Percentiles rank a stretch among this genome's conserved stretches.
Conservation (phyloP, 2,888 invertebrate species). For the Ommatoiulus sabulosus region DNA sequence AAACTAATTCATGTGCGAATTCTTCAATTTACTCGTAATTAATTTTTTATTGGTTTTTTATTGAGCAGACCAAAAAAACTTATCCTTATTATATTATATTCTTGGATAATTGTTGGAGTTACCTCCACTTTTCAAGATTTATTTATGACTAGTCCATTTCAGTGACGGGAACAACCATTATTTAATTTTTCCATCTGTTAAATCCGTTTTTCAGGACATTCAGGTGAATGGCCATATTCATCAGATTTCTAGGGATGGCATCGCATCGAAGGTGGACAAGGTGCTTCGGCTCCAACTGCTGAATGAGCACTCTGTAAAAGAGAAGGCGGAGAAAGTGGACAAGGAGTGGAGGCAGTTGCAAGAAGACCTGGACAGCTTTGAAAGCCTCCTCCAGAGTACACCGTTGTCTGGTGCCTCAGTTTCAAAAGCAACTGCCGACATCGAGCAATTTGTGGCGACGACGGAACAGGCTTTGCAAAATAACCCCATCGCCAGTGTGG, state of each 20-base stretch:
- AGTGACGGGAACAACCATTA: too few species aligned
- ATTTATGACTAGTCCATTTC: too few species aligned
- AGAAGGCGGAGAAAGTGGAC: slow-evolving; percentile 47
- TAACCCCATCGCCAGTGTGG: not conserved
- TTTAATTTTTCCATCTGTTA: not conserved
- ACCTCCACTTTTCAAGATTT: too few species aligned
- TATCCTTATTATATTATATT: too few species aligned
- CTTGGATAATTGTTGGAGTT: too few species aligned
- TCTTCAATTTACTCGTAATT: too few species aligned
- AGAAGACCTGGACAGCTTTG: slow-evolving; percentile 38
- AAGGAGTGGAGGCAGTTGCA: slow-evolving; percentile 51
- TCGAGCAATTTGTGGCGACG: slow-evolving; percentile 45
- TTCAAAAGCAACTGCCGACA: slow-evolving; percentile 10
- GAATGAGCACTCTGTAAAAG: slow-evolving; percentile 42
- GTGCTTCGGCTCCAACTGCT: slow-evolving; percentile 47
- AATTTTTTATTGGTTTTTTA: too few species aligned
- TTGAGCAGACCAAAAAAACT: too few species aligned
- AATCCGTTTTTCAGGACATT: slow-evolving; percentile 21
- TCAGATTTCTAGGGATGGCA: not conserved
- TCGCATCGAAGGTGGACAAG: slow-evolving; percentile 45
- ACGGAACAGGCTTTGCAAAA: slow-evolving; percentile 12
- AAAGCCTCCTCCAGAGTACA: slow-evolving; percentile 2
- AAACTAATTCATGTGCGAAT: too few species aligned
- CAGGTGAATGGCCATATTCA: slow-evolving; percentile 37
- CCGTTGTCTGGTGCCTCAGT: slow-evolving; percentile 9